phyloP scores from a whole-genome alignment of 2,113 vertebrate species.

The Pseudorhombus dupliciocellatus region DNA sequence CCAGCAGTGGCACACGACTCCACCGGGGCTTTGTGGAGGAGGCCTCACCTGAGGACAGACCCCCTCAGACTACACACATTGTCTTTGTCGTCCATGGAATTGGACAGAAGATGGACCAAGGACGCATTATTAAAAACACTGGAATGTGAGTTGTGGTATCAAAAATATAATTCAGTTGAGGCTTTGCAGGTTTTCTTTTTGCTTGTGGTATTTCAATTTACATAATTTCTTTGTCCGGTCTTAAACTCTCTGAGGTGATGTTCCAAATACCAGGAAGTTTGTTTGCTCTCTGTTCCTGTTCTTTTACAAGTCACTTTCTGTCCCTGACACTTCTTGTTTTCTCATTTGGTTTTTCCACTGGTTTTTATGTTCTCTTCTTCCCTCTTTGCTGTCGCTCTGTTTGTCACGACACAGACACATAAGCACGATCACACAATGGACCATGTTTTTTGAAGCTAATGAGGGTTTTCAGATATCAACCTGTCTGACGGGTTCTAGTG shows the following conservation, averaged over 20 bases:
- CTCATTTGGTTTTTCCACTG: not conserved
- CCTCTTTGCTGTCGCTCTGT: not conserved
- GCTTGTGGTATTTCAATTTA: no score
- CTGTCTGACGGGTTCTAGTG: constrained; percentile 9
- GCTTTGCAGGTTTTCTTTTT: not conserved
- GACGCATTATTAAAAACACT: constrained; percentile 98
- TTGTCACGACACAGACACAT: not conserved
- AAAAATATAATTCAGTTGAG: not conserved
- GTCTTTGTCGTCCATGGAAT: constrained; percentile 99
- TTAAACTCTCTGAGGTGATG: not conserved
- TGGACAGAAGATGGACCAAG: constrained; percentile 99
- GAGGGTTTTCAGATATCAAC: not conserved
- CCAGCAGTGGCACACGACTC: constrained; percentile 97
- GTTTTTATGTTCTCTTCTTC: constrained; percentile 10
- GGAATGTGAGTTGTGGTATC: constrained; percentile 88
- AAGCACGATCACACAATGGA: not conserved
- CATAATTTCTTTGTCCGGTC: not conserved
- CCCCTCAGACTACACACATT: constrained; percentile 93
- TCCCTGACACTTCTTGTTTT: constrained; percentile 10
- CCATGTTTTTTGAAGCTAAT: not conserved
- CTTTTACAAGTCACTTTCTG: not conserved
- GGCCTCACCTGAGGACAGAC: constrained; percentile 93
- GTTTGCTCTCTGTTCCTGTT: not conserved
- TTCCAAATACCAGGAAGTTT: not conserved
- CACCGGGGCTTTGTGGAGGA: constrained; percentile 97